phyloP scores from a whole-genome alignment of 2,888 invertebrate species.

The Noctua fimbriata region DNA sequence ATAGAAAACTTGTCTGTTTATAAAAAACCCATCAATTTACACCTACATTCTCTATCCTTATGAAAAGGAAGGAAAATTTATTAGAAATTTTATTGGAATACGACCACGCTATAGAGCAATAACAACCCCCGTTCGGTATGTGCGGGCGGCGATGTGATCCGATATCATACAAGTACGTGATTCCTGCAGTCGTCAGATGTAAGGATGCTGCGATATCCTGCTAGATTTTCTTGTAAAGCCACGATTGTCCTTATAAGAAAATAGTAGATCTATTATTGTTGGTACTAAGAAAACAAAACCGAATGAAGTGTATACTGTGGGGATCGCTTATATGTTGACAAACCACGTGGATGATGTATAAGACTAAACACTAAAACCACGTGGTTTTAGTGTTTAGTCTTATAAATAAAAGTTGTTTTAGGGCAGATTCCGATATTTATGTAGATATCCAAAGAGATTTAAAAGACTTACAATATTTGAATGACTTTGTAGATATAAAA shows the following conservation, averaged over 20 bases:
- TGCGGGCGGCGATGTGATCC: constrained; percentile 37
- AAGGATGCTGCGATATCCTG: constrained; percentile 33
- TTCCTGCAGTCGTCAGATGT: constrained; percentile 32
- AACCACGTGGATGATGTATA: no score
- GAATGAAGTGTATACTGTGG: not conserved
- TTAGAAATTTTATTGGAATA: constrained; percentile 57
- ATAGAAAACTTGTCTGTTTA: not conserved
- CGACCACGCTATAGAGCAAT: constrained; percentile 39
- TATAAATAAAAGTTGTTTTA: no score
- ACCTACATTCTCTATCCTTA: not conserved
- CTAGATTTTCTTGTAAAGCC: constrained; percentile 3
- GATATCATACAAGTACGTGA: constrained; percentile 58
- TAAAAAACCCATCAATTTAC: constrained; percentile 1
- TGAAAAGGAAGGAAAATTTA: constrained; percentile 23
- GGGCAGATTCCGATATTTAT: no score
- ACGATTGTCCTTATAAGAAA: not conserved
- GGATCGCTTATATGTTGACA: no score
- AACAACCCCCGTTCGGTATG: constrained; percentile 37
- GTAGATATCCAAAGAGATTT: no score
- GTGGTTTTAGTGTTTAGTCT: no score
- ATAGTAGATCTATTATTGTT: not conserved
- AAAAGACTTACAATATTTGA: no score
- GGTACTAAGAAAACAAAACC: not conserved
- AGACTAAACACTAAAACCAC: no score
- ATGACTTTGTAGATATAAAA: no score